Evolutionary conservation across 2,113 vertebrate species (phyloP).

Genomic region (Oenanthe oenanthe): DNA sequence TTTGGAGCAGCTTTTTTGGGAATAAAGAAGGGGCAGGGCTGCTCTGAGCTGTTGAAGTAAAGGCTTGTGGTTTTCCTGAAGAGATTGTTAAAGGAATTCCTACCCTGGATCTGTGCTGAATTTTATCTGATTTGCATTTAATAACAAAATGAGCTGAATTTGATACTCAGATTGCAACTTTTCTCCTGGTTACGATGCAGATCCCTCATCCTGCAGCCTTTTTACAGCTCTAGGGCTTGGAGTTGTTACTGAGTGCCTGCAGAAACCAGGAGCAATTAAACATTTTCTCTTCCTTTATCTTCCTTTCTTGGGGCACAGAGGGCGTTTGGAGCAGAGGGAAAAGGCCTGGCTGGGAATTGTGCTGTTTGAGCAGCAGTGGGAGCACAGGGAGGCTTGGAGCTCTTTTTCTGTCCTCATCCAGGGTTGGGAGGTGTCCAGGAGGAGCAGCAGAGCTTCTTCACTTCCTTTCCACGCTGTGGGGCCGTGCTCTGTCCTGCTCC

Average conservation of each 20-base stretch:
- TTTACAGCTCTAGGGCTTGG: background rate
- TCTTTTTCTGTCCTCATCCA: background rate
- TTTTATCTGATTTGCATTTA: rapidly evolving
- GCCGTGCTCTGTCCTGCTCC: background rate
- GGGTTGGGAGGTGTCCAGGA: background rate
- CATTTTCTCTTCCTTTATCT: background rate
- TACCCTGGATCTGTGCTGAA: background rate
- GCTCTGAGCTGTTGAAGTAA: background rate
- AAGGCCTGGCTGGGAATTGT: background rate
- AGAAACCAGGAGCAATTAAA: background rate
- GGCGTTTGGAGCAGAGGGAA: background rate
- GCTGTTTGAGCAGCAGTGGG: background rate
- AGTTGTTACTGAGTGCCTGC: rapidly evolving
- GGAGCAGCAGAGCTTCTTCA: background rate
- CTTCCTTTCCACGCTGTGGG: rapidly evolving
- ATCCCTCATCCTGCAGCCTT: background rate
- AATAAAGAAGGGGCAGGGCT: background rate
- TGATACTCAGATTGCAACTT: rapidly evolving
- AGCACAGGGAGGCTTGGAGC: background rate
- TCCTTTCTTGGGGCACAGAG: background rate
- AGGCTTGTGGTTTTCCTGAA: background rate
- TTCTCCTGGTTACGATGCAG: background rate
- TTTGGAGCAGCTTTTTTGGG: background rate
- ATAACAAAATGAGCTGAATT: background rate
- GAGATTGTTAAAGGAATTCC: background rate